These are phyloP conservation scores for Athalia rosae DNA, from an alignment of 2,888 invertebrate species.

Conservation along the genomic window DNA sequence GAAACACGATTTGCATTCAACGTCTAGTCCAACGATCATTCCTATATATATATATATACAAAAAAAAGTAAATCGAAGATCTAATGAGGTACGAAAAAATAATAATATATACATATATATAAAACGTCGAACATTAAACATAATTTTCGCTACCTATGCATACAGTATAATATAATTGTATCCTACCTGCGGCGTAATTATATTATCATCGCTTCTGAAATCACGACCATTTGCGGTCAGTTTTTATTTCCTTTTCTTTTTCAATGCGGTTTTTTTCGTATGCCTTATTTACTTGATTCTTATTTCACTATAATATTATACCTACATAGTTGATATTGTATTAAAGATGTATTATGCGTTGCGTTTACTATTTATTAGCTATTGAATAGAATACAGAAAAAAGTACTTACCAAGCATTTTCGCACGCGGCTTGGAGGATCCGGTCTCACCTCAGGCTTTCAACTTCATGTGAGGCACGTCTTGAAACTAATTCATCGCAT, in stretches of 20 bases:
- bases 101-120: not conserved
- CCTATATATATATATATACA: too few relatives aligned
- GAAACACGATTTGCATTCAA: not conserved
- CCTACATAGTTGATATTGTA: not conserved
- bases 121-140: conserved; percentile 60
- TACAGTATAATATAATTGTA: not conserved
- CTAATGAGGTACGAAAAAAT: not conserved
- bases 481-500: not conserved
- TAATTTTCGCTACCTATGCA: conserved; percentile 56
- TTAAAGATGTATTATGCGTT: not conserved
- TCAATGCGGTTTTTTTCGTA: too few relatives aligned
- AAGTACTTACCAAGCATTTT: conserved; percentile 52
- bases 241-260: too few relatives aligned
- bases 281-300: not conserved
- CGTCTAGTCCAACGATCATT: not conserved
- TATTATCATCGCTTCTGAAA: too few relatives aligned
- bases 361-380: not conserved
- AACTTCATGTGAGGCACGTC: conserved; percentile 50
- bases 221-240: too few relatives aligned
- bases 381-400: not conserved
- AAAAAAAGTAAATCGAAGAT: not conserved
- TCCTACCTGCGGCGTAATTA: not conserved
- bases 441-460: conserved; percentile 51
- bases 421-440: conserved; percentile 56
- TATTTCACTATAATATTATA: not conserved